Percentiles rank a stretch among this genome's conserved stretches.
These are phyloP conservation scores for Microplitis demolitor DNA, from an alignment of 1,140 invertebrate genomes.

Conservation along the genomic window DNA sequence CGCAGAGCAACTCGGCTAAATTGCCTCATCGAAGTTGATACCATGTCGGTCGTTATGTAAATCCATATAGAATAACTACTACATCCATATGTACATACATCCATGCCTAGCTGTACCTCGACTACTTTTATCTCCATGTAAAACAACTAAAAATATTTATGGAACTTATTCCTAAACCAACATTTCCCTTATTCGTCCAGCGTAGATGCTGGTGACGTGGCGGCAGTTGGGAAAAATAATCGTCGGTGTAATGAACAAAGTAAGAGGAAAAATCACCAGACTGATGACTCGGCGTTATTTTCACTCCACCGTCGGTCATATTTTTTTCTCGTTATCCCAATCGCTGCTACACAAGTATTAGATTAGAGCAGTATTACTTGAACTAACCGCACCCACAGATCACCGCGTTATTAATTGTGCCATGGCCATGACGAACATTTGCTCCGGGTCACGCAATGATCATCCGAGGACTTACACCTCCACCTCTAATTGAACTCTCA, in stretches of 20 bases:
- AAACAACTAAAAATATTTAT: neutral
- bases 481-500: constrained; percentile 1
- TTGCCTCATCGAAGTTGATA: constrained; percentile 18
- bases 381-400: constrained; percentile 4
- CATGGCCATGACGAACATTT: constrained; percentile 42
- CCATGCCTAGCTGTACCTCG: neutral
- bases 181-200: too few relatives aligned
- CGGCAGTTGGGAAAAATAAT: neutral
- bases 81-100: neutral
- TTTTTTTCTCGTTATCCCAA: constrained; percentile 50
- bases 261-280: constrained; percentile 1
- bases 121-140: neutral
- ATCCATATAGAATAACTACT: constrained; percentile 3
- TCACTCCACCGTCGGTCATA: constrained; percentile 21
- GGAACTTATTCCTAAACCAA: neutral
- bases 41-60: constrained; percentile 16
- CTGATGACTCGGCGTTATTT: constrained; percentile 3
- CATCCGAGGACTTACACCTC: neutral
- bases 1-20: neutral
- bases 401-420: constrained; percentile 45
- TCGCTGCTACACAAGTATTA: constrained; percentile 14
- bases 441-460: constrained; percentile 32
- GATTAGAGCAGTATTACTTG: too few relatives aligned
- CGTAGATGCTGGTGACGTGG: neutral
- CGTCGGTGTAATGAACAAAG: neutral